Evolutionary conservation across 2,113 vertebrate species (phyloP), one percentile per base, ranked within the genome.

Genomic region (Apteryx owenii): DNA sequence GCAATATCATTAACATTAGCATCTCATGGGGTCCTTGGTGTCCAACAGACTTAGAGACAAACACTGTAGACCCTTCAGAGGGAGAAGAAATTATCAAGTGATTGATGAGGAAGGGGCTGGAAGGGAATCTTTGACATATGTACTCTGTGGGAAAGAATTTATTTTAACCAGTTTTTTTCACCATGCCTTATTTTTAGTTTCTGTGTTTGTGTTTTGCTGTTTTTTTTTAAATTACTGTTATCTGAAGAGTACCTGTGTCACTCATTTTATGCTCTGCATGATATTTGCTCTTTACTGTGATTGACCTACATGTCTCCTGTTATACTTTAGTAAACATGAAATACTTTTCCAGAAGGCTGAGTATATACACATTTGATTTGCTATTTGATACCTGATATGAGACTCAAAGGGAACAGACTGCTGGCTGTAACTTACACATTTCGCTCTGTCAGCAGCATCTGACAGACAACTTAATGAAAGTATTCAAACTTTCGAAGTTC

Each of bases 401-500:
- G 76, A 50, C 68, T 28, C 21, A 22, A 65, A 42, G 46, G 29
- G 46, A 64, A 66, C 12, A 53, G 65, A 26, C 17, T 33, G 53
- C 44, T 62, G 60, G 9, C 50, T 28, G 53, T 6, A 60, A 62
- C 65, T 79, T 77, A 60, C 0, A 1, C 29, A 42, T 38, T 54
- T 58, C 44, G 19, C 23, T 62, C 48, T 81, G 75, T 21, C 75
- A 91, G 78, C 81, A 72, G 58, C 21, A 56, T 28, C 48, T 44
- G 64, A 96, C 53, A 84, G 85, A 70, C 62, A 90, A 81, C 82
- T 88, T 92, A 73, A 81, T 71, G 33, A 33, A 62, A 60, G 36
- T 4, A 79, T 46, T 64, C 56, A 40, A 61, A 72, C 13, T 64
- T 54, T 36, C 66, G 33, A 33, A 90, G 80, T 73, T 50, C 77